Evolutionary conservation across 1,140 invertebrate genomes (phyloP).

Genomic region (Monomorium pharaonis): DNA sequence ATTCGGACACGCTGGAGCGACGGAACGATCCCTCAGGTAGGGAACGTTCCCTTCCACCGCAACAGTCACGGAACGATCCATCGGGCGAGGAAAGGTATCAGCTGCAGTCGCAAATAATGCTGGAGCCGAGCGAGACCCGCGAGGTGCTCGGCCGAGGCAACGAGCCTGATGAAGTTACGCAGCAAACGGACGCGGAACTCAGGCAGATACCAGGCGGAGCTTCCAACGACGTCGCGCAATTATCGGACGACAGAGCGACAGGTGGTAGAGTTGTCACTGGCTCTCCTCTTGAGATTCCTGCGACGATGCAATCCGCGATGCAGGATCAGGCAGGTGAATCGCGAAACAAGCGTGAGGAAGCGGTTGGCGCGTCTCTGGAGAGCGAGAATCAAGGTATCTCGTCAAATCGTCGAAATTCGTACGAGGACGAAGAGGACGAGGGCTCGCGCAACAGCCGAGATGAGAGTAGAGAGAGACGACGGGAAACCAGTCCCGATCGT

Average conservation of each 20-base stretch:
- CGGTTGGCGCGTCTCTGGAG: constrained; percentile 80
- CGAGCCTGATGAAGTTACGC: constrained; percentile 74
- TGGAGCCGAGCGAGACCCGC: constrained; percentile 76
- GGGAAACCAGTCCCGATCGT: constrained; percentile 79
- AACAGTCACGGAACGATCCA: constrained; percentile 82
- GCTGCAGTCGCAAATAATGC: constrained; percentile 65
- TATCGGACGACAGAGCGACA: constrained; percentile 73
- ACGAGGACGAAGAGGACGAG: constrained; percentile 83
- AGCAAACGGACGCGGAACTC: constrained; percentile 70
- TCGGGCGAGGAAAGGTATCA: constrained; percentile 80
- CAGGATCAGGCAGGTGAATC: constrained; percentile 77
- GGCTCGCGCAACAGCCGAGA: constrained; percentile 81
- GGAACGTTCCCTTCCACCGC: constrained; percentile 78
- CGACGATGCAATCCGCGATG: constrained; percentile 64
- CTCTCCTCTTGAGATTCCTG: constrained; percentile 79
- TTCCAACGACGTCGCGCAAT: constrained; percentile 74
- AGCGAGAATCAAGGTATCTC: constrained; percentile 74
- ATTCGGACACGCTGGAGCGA: constrained; percentile 77
- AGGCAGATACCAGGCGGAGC: constrained; percentile 82
- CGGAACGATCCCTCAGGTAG: constrained; percentile 82
- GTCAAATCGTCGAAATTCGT: constrained; percentile 80
- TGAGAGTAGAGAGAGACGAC: constrained; percentile 80
- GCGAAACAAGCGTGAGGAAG: constrained; percentile 82
- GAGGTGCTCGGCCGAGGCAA: constrained; percentile 81
- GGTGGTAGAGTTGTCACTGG: constrained; percentile 82